Conservation (phyloP, 2,888 invertebrate species). For the Lypha dubia region DNA sequence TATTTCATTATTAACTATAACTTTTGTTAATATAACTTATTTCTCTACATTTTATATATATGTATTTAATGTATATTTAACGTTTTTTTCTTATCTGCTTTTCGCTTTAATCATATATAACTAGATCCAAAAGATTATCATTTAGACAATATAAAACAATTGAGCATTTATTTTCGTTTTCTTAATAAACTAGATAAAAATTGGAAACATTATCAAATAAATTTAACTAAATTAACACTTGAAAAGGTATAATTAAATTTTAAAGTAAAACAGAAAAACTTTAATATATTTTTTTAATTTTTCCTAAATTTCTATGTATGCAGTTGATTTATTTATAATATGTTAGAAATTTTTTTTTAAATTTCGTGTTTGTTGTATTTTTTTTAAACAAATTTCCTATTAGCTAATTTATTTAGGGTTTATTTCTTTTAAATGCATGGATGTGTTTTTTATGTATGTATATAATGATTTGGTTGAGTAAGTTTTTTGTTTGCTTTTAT, state of each 20-base stretch:
- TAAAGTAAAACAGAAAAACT: slow-evolving; percentile 29
- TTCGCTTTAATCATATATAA: slow-evolving; percentile 42
- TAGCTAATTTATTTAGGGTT: slow-evolving; percentile 28
- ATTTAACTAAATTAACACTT: slow-evolving; percentile 32
- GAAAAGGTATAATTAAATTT: slow-evolving; percentile 33
- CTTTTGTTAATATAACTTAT: slow-evolving; percentile 70
- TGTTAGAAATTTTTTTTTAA: slow-evolving; percentile 53
- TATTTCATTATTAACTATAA: slow-evolving; percentile 69
- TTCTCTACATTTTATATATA: slow-evolving; percentile 62
- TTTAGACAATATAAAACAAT: slow-evolving; percentile 67
- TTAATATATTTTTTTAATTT: slow-evolving; percentile 20
- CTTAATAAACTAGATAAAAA: slow-evolving; percentile 42
- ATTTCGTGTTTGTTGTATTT: slow-evolving; percentile 22
- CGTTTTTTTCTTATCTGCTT: slow-evolving; percentile 28
- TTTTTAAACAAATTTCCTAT: slow-evolving; percentile 54
- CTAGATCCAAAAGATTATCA: slow-evolving; percentile 49
- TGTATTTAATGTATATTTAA: slow-evolving; percentile 44
- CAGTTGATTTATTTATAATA: slow-evolving; percentile 46
- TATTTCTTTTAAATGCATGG: not conserved
- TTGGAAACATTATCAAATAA: slow-evolving; percentile 23
- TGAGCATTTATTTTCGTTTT: slow-evolving; percentile 48
- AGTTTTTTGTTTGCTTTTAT: slow-evolving; percentile 13
- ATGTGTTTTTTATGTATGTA: slow-evolving; percentile 1
- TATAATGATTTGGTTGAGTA: slow-evolving; percentile 35
- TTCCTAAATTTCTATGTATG: slow-evolving; percentile 37